A percentile compares a stretch with the other conserved stretches of the same genome.
Evolutionary conservation across 35 echinoderm and acorn worm genomes (phyloP).

Genomic region (Anneissia japonica): DNA sequence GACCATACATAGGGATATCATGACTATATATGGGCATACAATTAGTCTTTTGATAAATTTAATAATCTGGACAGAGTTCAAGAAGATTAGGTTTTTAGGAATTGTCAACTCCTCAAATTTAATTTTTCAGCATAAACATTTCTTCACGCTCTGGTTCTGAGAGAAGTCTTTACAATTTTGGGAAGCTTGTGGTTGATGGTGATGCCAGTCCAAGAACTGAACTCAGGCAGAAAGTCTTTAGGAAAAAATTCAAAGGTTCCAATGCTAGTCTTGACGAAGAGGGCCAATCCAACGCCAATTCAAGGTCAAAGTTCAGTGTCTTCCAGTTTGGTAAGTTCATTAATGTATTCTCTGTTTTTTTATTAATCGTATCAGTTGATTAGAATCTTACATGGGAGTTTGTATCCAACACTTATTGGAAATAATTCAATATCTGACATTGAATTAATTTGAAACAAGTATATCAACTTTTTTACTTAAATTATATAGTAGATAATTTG

Average conservation of each 20-base stretch:
- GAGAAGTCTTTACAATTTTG: neutral
- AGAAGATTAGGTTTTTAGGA: too few relatives aligned
- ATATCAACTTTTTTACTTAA: too few relatives aligned
- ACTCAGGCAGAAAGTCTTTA: conserved; percentile 70
- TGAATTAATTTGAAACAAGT: too few relatives aligned
- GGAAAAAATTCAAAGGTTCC: conserved; percentile 47
- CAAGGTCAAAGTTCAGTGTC: conserved; percentile 82
- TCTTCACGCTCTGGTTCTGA: neutral
- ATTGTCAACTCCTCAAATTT: neutral
- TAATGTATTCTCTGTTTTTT: neutral
- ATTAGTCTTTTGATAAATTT: too few relatives aligned
- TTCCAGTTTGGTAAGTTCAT: conserved; percentile 89
- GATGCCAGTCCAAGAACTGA: conserved; percentile 85
- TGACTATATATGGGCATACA: too few relatives aligned
- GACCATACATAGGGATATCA: too few relatives aligned
- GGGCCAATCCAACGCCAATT: conserved; percentile 23
- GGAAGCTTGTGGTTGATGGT: conserved; percentile 18
- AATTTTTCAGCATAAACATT: neutral
- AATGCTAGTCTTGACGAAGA: conserved; percentile 45
- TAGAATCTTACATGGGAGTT: too few relatives aligned
- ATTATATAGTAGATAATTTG: too few relatives aligned
- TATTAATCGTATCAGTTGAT: neutral
- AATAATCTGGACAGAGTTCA: too few relatives aligned
- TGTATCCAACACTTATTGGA: too few relatives aligned
- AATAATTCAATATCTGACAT: too few relatives aligned